Evolutionary conservation across 2,888 invertebrate species (phyloP), one percentile per base, ranked within the genome.

Genomic region (Aplocera efformata): DNA sequence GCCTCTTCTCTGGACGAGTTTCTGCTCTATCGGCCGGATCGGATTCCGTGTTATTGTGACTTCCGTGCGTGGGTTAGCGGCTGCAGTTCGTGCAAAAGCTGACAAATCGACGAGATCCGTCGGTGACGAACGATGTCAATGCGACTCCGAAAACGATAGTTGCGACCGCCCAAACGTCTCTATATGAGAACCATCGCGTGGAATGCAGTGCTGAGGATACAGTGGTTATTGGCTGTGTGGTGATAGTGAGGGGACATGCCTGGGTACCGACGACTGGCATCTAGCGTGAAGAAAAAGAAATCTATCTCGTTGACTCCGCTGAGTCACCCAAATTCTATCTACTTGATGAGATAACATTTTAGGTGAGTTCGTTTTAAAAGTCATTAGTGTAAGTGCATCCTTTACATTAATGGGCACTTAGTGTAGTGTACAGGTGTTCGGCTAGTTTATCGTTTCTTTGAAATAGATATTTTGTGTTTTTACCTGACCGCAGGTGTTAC

Each of bases 231-330:
- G 53, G 56, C 63, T 67, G 71, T 56, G 67, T 72, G 67, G 61
- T 60, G 67, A 57, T 72, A 64, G 70, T 67, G 74, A 74, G 78
- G 35, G 85, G 86, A 82, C 76, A 88, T 86, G 88, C 83, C 84
- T 84, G 70, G 59, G 73, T 72, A 73, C 58, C 81, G 70, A 74
- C 73, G 79, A 50, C 70, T 82, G 77, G 79, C 78, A 61, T 68
- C 79, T 44, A 83, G 82, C 76, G 86, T 86, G 56, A 86, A 83
- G 78, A 88, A 88, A 86, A 88, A 88, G 82, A 76, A 79, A 70
- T 59, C 63, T 55, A 64, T 72, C 71, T 72, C 67, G 59, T 71
- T 71, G 70, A 60, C 67, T 68, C 61, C 56, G 57, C 63, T 66
- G 66, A 71, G 68, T 72, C 79, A 73, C 48, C 66, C 63, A 53